Percentiles rank a stretch among this genome's conserved stretches.
These are phyloP conservation scores for Neuroterus valhalla DNA, from an alignment of 1,140 invertebrate genomes.

Conservation along the genomic window DNA sequence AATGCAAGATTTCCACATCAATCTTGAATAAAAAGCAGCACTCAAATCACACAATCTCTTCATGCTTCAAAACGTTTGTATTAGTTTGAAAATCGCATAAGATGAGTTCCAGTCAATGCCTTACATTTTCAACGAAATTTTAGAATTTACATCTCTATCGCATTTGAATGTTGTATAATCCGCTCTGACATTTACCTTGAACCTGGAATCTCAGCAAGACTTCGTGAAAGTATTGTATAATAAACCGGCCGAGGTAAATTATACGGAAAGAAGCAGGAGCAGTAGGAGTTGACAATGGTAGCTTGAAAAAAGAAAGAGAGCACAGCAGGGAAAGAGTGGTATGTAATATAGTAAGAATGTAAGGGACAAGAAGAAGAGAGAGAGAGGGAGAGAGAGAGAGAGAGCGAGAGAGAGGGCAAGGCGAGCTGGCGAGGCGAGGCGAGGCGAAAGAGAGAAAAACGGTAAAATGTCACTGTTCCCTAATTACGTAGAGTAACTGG, in stretches of 20 bases:
- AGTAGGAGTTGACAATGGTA: constrained; percentile 6
- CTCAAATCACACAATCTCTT: no score
- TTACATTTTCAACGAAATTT: no score
- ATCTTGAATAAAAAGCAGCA: no score
- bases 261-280: constrained; percentile 13
- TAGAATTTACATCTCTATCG: no score
- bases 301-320: constrained; percentile 4
- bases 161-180: no score
- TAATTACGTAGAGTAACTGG: constrained; percentile 63
- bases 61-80: no score
- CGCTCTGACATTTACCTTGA: constrained; percentile 13
- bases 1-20: no score
- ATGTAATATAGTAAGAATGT: neutral
- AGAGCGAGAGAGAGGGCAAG: no score
- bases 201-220: neutral
- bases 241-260: constrained; percentile 7
- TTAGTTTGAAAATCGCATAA: no score
- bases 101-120: no score
- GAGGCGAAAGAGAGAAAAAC: constrained; percentile 48
- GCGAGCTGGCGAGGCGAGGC: no score
- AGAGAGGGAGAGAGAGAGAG: neutral
- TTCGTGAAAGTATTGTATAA: neutral
- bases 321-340: neutral
- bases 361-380: neutral
- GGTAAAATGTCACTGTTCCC: constrained; percentile 68